Conservation (phyloP, 2,113 vertebrate genomes). For the Ciconia boyciana region DNA sequence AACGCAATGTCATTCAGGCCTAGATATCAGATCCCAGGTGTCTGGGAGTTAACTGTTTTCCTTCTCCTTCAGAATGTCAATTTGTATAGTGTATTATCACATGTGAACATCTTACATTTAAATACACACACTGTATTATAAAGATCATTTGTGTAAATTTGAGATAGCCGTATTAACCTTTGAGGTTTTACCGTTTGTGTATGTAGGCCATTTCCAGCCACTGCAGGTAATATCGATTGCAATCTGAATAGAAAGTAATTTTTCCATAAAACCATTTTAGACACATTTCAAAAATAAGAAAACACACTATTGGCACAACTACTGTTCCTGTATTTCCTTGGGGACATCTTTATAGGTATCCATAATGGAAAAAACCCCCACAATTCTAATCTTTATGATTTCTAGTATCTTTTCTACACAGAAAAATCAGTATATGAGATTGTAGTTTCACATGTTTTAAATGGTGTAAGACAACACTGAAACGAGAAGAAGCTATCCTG, state of each 20-base stretch:
- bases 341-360: neutral
- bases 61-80: neutral
- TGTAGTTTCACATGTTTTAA: neutral
- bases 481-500: neutral
- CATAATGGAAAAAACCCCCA: accelerated
- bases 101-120: neutral
- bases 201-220: neutral
- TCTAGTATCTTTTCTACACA: neutral
- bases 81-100: neutral
- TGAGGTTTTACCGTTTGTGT: neutral
- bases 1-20: neutral
- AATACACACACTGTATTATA: neutral
- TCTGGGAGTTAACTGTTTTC: neutral
- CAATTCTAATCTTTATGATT: neutral
- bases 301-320: neutral
- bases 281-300: neutral
- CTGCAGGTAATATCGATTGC: neutral
- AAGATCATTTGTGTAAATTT: neutral
- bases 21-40: neutral
- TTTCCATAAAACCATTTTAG: neutral
- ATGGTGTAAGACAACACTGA: neutral
- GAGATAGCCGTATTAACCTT: neutral
- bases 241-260: neutral
- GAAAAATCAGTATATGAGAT: neutral
- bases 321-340: neutral